Evolutionary conservation across 2,797 vertebrate genomes (phyloP).

Genomic region (Oreortyx pictus): DNA sequence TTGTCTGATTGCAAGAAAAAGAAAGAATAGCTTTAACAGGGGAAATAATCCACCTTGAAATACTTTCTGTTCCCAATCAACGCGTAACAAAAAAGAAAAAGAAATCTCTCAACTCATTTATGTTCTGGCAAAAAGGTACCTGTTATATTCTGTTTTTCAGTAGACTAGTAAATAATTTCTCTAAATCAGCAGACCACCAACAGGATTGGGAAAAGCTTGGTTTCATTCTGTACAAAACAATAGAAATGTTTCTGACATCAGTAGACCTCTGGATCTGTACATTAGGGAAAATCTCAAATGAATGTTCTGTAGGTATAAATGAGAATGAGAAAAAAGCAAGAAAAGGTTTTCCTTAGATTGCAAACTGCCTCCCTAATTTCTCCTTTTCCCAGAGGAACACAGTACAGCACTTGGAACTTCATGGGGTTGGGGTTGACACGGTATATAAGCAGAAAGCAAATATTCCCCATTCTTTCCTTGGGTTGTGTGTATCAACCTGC

Average conservation of each 20-base stretch:
- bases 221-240: not conserved
- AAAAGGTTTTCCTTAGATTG: not conserved
- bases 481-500: not conserved
- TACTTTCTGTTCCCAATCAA: not conserved
- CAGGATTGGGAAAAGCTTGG: not conserved
- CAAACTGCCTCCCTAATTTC: not conserved
- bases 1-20: not conserved
- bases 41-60: not conserved
- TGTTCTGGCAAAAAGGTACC: not conserved
- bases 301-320: too few species aligned
- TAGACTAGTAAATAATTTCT: not conserved
- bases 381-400: not conserved
- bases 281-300: rapidly evolving
- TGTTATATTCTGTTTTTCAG: not conserved
- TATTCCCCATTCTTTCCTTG: not conserved
- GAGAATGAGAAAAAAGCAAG: not conserved
- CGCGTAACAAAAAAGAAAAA: not conserved
- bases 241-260: not conserved
- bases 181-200: not conserved
- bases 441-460: not conserved
- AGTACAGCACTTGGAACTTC: not conserved
- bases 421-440: not conserved
- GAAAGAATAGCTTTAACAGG: not conserved
- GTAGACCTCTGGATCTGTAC: not conserved
- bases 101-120: not conserved